phyloP scores from a whole-genome alignment of 1,140 invertebrate genomes.

The Nebria ingens region DNA sequence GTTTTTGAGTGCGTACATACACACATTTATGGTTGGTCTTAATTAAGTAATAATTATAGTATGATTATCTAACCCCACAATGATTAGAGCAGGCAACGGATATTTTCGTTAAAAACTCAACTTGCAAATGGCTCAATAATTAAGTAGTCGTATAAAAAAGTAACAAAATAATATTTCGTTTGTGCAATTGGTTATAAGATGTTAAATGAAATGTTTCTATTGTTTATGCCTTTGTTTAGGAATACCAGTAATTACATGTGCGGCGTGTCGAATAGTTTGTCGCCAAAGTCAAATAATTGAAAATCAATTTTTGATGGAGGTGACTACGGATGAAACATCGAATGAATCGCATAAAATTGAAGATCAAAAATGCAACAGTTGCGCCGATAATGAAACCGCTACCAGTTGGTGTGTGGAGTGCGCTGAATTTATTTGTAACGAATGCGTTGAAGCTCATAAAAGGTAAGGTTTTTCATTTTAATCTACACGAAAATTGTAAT shows the following conservation, averaged over 20 bases:
- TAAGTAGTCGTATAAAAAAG: too few relatives aligned
- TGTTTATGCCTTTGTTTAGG: slow-evolving; percentile 1
- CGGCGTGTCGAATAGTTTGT: slow-evolving; percentile 50
- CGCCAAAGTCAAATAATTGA: slow-evolving; percentile 55
- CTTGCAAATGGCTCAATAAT: too few relatives aligned
- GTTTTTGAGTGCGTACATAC: too few relatives aligned
- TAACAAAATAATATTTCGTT: too few relatives aligned
- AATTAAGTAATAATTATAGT: too few relatives aligned
- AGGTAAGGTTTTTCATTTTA: slow-evolving; percentile 42
- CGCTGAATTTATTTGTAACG: slow-evolving; percentile 81
- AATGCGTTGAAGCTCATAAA: slow-evolving; percentile 67
- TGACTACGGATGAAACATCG: slow-evolving; percentile 33
- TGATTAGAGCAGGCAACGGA: too few relatives aligned
- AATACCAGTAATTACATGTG: slow-evolving; percentile 38
- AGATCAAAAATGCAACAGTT: slow-evolving; percentile 71
- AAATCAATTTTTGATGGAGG: slow-evolving; percentile 62
- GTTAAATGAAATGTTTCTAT: too few relatives aligned
- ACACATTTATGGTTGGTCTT: too few relatives aligned
- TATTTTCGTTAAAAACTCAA: too few relatives aligned
- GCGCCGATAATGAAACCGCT: slow-evolving; percentile 68
- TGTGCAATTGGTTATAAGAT: too few relatives aligned
- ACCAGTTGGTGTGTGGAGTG: slow-evolving; percentile 83
- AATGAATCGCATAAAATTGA: slow-evolving; percentile 32
- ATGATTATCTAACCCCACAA: too few relatives aligned
- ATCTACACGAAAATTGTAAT: too few relatives aligned